Conservation (phyloP, 1,140 invertebrate genomes). For the Euwallacea fornicatus region DNA sequence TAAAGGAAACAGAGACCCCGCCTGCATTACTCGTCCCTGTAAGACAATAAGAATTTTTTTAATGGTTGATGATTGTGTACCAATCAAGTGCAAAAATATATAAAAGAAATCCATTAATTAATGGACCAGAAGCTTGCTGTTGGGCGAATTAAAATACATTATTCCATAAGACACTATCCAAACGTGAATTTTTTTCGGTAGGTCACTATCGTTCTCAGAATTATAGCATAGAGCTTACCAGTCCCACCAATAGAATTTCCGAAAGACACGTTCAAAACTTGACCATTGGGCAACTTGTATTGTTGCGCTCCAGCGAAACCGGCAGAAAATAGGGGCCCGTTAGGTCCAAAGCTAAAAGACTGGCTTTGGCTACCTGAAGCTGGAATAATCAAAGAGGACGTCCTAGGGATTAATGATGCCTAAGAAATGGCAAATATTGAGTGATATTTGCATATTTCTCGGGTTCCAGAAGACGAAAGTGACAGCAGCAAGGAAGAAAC, state of each 20-base stretch:
- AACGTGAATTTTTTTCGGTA: not conserved
- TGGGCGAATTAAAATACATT: too few relatives aligned
- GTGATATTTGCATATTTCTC: not conserved
- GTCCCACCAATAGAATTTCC: slow-evolving; percentile 18
- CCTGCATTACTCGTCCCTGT: too few relatives aligned
- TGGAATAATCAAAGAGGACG: not conserved
- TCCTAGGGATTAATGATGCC: not conserved
- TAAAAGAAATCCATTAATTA: too few relatives aligned
- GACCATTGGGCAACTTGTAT: slow-evolving; percentile 29
- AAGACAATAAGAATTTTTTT: too few relatives aligned
- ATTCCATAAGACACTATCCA: too few relatives aligned
- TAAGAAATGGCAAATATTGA: not conserved
- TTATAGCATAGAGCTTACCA: slow-evolving; percentile 7
- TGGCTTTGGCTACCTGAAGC: slow-evolving; percentile 23
- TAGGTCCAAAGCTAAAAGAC: slow-evolving; percentile 23
- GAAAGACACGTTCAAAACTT: slow-evolving; percentile 26
- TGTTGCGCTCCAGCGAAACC: slow-evolving; percentile 26
- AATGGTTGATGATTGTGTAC: too few relatives aligned
- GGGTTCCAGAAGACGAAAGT: too few relatives aligned
- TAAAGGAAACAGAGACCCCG: too few relatives aligned
- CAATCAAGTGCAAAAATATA: too few relatives aligned
- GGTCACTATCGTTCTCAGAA: too few relatives aligned
- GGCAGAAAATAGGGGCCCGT: slow-evolving; percentile 17
- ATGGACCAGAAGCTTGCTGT: too few relatives aligned
- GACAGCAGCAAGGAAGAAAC: too few relatives aligned